A percentile compares a stretch with the other conserved stretches of the same genome.
These are phyloP conservation scores for Actias luna DNA, from an alignment of 2,888 invertebrate species.

Conservation along the genomic window DNA sequence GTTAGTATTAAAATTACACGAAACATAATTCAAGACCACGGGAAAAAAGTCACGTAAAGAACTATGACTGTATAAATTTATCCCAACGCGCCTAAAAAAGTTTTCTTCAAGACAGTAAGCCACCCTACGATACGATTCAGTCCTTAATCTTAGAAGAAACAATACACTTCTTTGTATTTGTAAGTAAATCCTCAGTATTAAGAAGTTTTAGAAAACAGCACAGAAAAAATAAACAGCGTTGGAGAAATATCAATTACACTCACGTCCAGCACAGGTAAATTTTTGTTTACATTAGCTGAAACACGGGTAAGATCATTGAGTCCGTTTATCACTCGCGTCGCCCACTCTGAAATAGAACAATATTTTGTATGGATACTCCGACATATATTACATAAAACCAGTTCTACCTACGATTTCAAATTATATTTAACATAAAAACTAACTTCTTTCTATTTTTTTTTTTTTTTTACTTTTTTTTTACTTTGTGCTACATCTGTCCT, in stretches of 20 bases:
- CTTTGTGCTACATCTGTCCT: no score
- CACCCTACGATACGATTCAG: no score
- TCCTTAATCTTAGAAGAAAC: neutral
- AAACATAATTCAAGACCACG: no score
- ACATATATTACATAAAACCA: neutral
- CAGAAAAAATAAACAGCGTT: neutral
- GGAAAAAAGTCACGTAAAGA: no score
- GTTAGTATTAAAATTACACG: no score
- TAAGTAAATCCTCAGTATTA: neutral
- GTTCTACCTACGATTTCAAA: neutral
- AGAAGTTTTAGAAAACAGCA: neutral
- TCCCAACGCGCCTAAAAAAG: no score
- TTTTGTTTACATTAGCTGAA: neutral
- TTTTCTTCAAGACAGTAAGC: no score
- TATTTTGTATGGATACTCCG: neutral
- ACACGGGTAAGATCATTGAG: neutral
- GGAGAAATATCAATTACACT: neutral
- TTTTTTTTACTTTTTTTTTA: neutral
- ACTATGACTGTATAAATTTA: no score
- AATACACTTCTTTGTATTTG: neutral
- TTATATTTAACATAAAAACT: neutral
- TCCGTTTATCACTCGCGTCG: neutral
- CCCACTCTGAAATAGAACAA: neutral
- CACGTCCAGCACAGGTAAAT: neutral
- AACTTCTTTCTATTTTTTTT: neutral